A percentile compares a stretch with the other conserved stretches of the same genome.
These are phyloP conservation scores for Resseliella maxima DNA, from an alignment of 2,888 invertebrate genomes.

Conservation along the genomic window DNA sequence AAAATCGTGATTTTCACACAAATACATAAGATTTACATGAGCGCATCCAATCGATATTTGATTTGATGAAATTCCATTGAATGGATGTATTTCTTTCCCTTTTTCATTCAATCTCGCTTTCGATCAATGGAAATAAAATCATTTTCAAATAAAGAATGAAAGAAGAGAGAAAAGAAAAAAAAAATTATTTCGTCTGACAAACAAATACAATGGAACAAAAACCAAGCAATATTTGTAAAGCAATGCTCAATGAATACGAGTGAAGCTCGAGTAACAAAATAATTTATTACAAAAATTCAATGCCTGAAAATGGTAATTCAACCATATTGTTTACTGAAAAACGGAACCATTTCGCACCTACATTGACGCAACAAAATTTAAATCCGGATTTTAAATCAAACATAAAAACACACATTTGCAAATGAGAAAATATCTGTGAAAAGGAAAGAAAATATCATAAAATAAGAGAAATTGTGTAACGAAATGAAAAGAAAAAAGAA, in stretches of 20 bases:
- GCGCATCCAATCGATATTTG: neutral
- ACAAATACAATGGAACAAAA: too few relatives aligned
- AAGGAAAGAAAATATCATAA: neutral
- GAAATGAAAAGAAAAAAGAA: neutral
- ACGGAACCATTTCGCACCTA: neutral
- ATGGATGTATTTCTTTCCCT: too few relatives aligned
- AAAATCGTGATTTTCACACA: neutral
- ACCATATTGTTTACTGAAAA: neutral
- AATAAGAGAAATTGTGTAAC: too few relatives aligned
- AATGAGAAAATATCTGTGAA: too few relatives aligned
- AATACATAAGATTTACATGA: neutral
- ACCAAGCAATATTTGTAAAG: too few relatives aligned
- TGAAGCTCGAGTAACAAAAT: neutral
- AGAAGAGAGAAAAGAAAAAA: neutral
- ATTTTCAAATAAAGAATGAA: neutral
- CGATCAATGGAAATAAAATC: too few relatives aligned
- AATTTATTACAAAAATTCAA: neutral
- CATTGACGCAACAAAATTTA: neutral
- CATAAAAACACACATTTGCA: neutral
- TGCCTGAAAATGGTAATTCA: neutral
- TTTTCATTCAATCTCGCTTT: too few relatives aligned
- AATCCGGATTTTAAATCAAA: slow-evolving; percentile 32
- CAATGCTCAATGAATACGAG: neutral
- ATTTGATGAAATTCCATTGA: neutral
- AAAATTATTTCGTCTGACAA: too few relatives aligned